Evolutionary conservation across 2,888 invertebrate species (phyloP).

Genomic region (Ophraella communa): DNA sequence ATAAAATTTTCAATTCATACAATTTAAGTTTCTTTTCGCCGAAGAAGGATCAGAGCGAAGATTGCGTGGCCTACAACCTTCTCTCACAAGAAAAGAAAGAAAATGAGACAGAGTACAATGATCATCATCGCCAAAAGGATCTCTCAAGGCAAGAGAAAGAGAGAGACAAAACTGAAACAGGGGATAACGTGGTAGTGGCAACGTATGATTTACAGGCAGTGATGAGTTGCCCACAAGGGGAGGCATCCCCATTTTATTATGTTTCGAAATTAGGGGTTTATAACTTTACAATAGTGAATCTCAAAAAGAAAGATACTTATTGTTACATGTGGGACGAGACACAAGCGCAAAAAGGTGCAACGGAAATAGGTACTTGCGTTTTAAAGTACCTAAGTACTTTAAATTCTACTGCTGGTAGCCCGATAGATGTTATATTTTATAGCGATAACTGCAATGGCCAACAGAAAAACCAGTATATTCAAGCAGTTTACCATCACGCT

Average conservation of each 20-base stretch:
- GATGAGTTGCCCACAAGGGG: background rate
- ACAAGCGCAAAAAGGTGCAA: slow-evolving; percentile 10
- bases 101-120: background rate
- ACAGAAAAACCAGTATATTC: slow-evolving; percentile 14
- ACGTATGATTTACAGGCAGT: slow-evolving; percentile 9
- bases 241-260: slow-evolving; percentile 8
- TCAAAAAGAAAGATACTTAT: background rate
- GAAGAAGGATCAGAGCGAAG: too few species aligned
- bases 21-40: too few species aligned
- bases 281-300: slow-evolving; percentile 7
- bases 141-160: slow-evolving; percentile 5
- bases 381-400: slow-evolving; percentile 13
- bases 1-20: too few species aligned
- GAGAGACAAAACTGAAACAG: background rate
- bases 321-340: slow-evolving; percentile 1
- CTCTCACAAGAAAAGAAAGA: background rate
- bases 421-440: slow-evolving; percentile 10
- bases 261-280: slow-evolving; percentile 7
- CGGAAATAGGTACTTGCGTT: slow-evolving; percentile 13
- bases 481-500: too few species aligned
- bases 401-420: background rate
- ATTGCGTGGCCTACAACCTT: background rate
- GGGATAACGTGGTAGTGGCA: background rate
- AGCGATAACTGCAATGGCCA: slow-evolving; percentile 11
- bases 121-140: slow-evolving; percentile 2